Evolutionary conservation across 2,113 vertebrate genomes (phyloP).

Genomic region (Tinamus guttatus): DNA sequence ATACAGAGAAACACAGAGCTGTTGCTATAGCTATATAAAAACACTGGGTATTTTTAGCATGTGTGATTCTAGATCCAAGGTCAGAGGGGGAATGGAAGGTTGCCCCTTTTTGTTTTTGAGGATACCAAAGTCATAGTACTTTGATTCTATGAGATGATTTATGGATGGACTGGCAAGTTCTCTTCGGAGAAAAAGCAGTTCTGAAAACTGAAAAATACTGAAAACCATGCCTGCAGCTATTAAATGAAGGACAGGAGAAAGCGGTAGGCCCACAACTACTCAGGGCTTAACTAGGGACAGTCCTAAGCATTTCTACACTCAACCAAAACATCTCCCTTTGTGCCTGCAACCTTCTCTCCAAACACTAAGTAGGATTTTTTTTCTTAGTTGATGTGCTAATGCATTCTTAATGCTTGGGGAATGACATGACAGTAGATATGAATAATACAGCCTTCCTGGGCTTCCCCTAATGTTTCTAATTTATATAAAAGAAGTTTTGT

Average conservation of each 20-base stretch:
- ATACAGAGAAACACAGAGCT: neutral
- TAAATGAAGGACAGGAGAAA: neutral
- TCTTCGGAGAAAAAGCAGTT: neutral
- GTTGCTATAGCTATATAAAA: neutral
- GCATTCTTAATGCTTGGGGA: neutral
- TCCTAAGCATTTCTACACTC: neutral
- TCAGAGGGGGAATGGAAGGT: neutral
- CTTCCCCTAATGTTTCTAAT: neutral
- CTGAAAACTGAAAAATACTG: neutral
- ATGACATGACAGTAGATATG: neutral
- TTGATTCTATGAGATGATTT: neutral
- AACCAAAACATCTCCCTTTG: neutral
- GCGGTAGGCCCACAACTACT: neutral
- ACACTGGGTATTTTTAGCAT: neutral
- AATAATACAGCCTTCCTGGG: neutral
- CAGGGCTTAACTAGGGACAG: neutral
- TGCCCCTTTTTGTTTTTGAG: neutral
- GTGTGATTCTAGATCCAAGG: neutral
- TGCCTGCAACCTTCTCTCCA: neutral
- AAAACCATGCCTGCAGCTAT: neutral
- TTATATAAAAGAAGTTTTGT: neutral
- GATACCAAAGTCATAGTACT: neutral
- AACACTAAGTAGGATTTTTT: neutral
- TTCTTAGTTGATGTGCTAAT: neutral
- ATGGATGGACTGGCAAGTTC: neutral